A percentile compares a stretch with the other conserved stretches of the same genome.
These are phyloP conservation scores for Gallinago media DNA, from an alignment of 2,113 vertebrate species.

Conservation along the genomic window DNA sequence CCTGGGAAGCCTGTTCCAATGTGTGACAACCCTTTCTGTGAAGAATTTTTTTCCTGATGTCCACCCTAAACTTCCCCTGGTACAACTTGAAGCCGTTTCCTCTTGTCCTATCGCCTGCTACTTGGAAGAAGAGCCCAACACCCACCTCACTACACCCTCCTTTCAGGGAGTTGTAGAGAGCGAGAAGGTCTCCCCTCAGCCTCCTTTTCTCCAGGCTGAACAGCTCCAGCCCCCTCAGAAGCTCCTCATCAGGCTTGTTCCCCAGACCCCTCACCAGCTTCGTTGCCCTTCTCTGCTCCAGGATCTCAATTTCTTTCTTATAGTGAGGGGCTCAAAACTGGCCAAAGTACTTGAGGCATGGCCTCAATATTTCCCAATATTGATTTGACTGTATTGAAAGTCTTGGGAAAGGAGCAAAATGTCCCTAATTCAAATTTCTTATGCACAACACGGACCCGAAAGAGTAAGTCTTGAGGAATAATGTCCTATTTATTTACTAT, in stretches of 20 bases:
- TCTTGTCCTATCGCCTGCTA: neutral
- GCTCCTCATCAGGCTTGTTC: neutral
- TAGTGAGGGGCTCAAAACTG: neutral
- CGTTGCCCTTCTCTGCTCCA: neutral
- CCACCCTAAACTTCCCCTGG: neutral
- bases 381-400: neutral
- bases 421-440: neutral
- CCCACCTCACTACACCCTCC: neutral
- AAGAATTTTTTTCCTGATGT: neutral
- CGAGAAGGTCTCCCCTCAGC: neutral
- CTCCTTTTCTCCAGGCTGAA: neutral
- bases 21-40: neutral
- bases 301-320: neutral
- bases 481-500: neutral
- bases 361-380: neutral
- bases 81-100: neutral
- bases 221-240: neutral
- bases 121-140: neutral
- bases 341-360: neutral
- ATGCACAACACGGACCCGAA: neutral
- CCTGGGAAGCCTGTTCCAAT: neutral
- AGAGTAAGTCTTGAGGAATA: neutral
- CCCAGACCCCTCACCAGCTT: neutral
- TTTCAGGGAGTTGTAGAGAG: neutral
- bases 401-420: neutral